phyloP scores from a whole-genome alignment of 1,140 invertebrate species.

The Drosophila nannoptera region DNA sequence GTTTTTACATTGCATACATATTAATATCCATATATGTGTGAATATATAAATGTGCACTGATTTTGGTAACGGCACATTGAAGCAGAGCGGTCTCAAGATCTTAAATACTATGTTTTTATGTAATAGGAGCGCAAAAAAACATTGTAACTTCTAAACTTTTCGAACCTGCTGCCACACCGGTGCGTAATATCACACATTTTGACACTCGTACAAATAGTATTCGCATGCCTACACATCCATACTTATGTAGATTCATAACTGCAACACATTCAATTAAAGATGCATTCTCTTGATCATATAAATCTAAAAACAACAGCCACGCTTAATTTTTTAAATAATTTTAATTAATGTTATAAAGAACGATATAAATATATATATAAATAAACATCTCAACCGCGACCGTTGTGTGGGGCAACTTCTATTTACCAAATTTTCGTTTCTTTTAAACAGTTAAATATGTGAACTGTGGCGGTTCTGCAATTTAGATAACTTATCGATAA shows the following conservation, averaged over 20 bases:
- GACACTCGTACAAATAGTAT: conserved; percentile 54
- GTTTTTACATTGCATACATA: conserved; percentile 30
- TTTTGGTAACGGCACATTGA: conserved; percentile 14
- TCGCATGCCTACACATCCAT: conserved; percentile 60
- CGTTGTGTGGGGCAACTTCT: conserved; percentile 2
- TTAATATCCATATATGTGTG: conserved; percentile 8
- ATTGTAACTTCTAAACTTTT: not conserved
- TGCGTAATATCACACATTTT: conserved; percentile 20
- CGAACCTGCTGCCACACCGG: conserved; percentile 27
- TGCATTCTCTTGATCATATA: conserved; percentile 73
- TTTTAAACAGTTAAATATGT: not conserved
- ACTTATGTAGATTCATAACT: conserved; percentile 48
- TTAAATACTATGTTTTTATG: conserved; percentile 13
- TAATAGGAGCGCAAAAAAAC: conserved; percentile 8
- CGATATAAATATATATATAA: conserved; percentile 76
- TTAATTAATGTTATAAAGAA: conserved; percentile 73
- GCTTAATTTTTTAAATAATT: conserved; percentile 76
- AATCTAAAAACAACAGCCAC: conserved; percentile 72
- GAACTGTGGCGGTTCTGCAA: not conserved
- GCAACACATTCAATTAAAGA: conserved; percentile 67
- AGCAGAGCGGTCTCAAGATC: conserved; percentile 18
- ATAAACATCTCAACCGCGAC: conserved; percentile 68
- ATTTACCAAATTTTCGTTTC: not conserved
- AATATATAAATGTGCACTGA: conserved; percentile 5
- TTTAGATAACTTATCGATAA: conserved; percentile 6